Base-by-base conservation (phyloP, 1,140 invertebrate species). In the Drosophila tropicalis region DNA sequence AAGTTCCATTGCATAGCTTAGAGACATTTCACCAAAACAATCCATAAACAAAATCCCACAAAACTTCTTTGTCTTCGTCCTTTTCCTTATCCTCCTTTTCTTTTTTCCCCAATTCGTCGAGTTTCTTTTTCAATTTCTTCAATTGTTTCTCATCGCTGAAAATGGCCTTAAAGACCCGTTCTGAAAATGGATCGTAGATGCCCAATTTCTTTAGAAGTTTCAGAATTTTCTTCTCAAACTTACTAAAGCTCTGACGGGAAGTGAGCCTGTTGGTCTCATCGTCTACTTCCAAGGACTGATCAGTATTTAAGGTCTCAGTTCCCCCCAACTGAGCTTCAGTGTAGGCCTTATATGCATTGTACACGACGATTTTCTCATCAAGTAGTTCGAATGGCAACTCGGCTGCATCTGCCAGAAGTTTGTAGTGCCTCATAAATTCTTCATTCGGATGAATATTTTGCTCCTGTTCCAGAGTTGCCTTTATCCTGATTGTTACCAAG, bases 291-390 rank as follows among this genome's bases (percentile, higher is more conserved):
- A 10, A n/a, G 1, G 1, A 19, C 51, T 15, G 34, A 10, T 51
- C 1, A 22, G 25, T 6, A 0, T 13, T 7, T 10, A 12, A 13
- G 7, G 5, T 41, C n/a, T 39, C n/a, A 5, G 0, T 1, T 4
- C 12, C 12, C 12, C 4, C 7, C 32, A 47, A 13, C 22, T 19
- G 25, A 3, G 13, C 22, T 19, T 44, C 9, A 2, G 17, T 12
- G 10, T 65, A 47, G 15, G 12, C 10, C 7, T 64, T 56, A 12
- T 71, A 76, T 3, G 36, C 47, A 44, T 76, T 72, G 13, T 71
- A 73, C 0, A 51, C 55, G 17, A 5, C 56, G 0, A 84, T 80
- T 68, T 84, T 84, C 19, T 64, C 17, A 40, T 79, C 81, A 5
- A 84, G 62, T 10, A 71, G 54, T 1, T 17, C 39, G 1, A 76